A percentile compares a stretch with the other conserved stretches of the same genome.
These are phyloP conservation scores for Falcaria lacertinaria DNA, from an alignment of 2,888 invertebrate genomes.

Conservation along the genomic window DNA sequence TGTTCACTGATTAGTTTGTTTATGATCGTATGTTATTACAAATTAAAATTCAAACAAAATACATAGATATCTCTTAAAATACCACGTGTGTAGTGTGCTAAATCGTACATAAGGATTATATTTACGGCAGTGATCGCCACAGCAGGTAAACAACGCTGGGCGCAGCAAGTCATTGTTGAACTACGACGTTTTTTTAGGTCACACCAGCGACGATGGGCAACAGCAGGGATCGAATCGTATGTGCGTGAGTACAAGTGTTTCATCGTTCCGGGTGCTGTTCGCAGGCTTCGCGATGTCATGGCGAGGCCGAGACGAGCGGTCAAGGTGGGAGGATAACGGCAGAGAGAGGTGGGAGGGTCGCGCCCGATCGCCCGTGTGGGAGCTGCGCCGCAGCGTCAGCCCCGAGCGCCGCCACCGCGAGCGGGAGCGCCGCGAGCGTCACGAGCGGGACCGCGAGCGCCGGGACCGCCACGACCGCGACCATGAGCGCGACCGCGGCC, in stretches of 20 bases:
- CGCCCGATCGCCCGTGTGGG: slow-evolving; percentile 59
- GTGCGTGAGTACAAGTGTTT: slow-evolving; percentile 54
- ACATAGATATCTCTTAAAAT: neutral
- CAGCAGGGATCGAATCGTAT: slow-evolving; percentile 24
- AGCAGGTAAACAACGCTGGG: slow-evolving; percentile 56
- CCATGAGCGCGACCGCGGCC: slow-evolving; percentile 15
- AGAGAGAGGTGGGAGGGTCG: slow-evolving; percentile 30
- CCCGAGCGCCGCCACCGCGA: slow-evolving; percentile 34
- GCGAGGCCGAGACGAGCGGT: slow-evolving; percentile 61
- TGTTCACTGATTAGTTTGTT: no score
- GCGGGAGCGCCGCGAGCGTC: slow-evolving; percentile 30
- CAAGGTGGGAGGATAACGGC: slow-evolving; percentile 51
- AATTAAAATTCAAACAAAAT: no score
- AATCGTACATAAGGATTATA: slow-evolving; percentile 5
- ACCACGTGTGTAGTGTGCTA: slow-evolving; percentile 10
- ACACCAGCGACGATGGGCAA: slow-evolving; percentile 18
- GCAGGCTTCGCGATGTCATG: slow-evolving; percentile 69
- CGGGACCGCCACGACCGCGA: slow-evolving; percentile 21
- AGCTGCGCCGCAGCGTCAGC: slow-evolving; percentile 48
- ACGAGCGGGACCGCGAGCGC: slow-evolving; percentile 25
- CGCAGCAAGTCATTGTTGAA: slow-evolving; percentile 50
- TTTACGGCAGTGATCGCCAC: slow-evolving; percentile 24
- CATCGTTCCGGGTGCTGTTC: slow-evolving; percentile 62
- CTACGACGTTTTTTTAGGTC: slow-evolving; percentile 42
- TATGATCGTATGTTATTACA: no score